phyloP scores from a whole-genome alignment of 2,888 invertebrate genomes.

The Nipponacmea schrenckii region DNA sequence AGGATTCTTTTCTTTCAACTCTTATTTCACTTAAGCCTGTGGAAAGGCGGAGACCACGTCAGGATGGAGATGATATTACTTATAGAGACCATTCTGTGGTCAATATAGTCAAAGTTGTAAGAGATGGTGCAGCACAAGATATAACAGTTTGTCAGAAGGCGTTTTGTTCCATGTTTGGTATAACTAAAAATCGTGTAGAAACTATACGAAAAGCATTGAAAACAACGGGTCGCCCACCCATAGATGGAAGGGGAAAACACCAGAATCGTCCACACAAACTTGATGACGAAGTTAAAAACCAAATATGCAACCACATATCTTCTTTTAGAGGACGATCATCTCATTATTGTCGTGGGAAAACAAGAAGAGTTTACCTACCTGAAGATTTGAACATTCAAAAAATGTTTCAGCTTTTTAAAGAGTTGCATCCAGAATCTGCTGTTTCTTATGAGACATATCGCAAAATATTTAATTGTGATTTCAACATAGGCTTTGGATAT shows the following conservation, averaged over 20 bases:
- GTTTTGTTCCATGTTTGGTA: too few species aligned
- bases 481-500: conserved; percentile 11
- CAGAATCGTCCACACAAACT: neutral
- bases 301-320: neutral
- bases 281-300: neutral
- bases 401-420: neutral
- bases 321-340: conserved; percentile 6
- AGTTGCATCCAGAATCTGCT: neutral
- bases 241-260: conserved; percentile 9
- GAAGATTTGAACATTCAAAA: conserved; percentile 1
- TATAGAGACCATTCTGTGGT: too few species aligned
- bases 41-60: neutral
- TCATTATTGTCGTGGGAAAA: neutral
- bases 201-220: too few species aligned
- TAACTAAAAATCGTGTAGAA: too few species aligned
- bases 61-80: neutral
- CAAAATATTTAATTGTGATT: neutral
- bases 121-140: too few species aligned
- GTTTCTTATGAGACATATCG: conserved; percentile 8
- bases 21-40: neutral
- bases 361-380: conserved; percentile 3
- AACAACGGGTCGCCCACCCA: neutral
- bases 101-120: too few species aligned
- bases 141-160: too few species aligned
- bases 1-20: neutral